Percentiles rank a stretch among this genome's conserved stretches.
phyloP scores from a whole-genome alignment of 2,797 vertebrate species.

The Anolis apletophallus region DNA sequence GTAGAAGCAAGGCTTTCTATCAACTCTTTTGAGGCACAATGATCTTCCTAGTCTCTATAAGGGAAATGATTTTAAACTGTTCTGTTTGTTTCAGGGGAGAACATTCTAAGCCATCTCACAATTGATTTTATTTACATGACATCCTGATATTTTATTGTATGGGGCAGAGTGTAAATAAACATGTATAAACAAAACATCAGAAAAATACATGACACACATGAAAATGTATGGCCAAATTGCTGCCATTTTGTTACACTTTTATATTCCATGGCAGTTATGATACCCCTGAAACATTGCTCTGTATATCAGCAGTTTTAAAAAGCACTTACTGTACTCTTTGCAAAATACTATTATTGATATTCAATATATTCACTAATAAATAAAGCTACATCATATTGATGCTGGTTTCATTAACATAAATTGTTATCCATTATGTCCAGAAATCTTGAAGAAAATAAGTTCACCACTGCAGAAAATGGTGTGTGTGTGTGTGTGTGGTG shows the following conservation, averaged over 20 bases:
- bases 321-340: not conserved
- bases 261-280: no score
- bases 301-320: not conserved
- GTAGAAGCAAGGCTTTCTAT: no score
- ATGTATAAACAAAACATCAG: not conserved
- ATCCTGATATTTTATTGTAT: no score
- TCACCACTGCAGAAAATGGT: not conserved
- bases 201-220: not conserved
- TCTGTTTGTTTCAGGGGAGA: no score
- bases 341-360: not conserved
- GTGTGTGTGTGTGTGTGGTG: no score
- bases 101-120: no score
- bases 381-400: constrained; percentile 15
- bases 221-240: not conserved
- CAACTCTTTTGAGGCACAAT: no score
- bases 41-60: no score
- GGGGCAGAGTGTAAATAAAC: not conserved
- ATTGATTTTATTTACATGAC: no score
- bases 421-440: not conserved
- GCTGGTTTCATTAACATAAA: not conserved
- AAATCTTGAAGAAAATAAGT: not conserved
- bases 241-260: not conserved
- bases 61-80: no score
- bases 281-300: not conserved
- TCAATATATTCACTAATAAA: not conserved